phyloP scores from a whole-genome alignment of 1,140 invertebrate genomes.

The Latrodectus geometricus region DNA sequence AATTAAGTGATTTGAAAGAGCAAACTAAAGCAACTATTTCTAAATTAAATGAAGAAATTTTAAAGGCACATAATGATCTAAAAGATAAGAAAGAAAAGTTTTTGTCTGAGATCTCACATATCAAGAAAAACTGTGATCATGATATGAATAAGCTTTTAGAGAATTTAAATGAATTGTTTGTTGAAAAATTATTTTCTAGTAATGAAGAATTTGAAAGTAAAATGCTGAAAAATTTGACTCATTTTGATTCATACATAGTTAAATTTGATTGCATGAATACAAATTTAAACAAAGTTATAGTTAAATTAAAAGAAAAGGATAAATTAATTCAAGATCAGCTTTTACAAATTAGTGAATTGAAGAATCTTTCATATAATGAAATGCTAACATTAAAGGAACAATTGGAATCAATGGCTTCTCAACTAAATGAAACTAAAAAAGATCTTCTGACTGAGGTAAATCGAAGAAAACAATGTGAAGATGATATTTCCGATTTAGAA shows the following conservation, averaged over 20 bases:
- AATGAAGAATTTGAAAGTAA: not conserved
- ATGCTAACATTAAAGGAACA: too few relatives aligned
- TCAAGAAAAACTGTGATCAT: not conserved
- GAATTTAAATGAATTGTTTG: not conserved
- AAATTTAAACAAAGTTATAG: not conserved
- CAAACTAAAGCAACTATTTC: constrained; percentile 65
- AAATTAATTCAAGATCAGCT: not conserved
- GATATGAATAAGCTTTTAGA: not conserved
- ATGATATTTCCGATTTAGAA: too few relatives aligned
- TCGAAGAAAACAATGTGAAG: too few relatives aligned
- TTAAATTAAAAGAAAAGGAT: constrained; percentile 30
- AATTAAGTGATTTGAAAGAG: constrained; percentile 63
- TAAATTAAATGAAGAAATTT: constrained; percentile 65
- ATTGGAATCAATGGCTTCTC: too few relatives aligned
- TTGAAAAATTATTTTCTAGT: not conserved
- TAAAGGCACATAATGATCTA: constrained; percentile 64
- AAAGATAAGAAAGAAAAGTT: constrained; percentile 59
- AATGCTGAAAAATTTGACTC: not conserved
- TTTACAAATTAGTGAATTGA: not conserved
- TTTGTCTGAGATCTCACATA: constrained; percentile 20
- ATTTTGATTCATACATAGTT: not conserved
- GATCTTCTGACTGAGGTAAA: too few relatives aligned
- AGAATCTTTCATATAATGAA: not conserved
- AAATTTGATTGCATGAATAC: constrained; percentile 10
- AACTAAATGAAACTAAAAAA: too few relatives aligned